phyloP scores from a whole-genome alignment of 2,113 vertebrate genomes.

The Thalassarche chlororhynchos region DNA sequence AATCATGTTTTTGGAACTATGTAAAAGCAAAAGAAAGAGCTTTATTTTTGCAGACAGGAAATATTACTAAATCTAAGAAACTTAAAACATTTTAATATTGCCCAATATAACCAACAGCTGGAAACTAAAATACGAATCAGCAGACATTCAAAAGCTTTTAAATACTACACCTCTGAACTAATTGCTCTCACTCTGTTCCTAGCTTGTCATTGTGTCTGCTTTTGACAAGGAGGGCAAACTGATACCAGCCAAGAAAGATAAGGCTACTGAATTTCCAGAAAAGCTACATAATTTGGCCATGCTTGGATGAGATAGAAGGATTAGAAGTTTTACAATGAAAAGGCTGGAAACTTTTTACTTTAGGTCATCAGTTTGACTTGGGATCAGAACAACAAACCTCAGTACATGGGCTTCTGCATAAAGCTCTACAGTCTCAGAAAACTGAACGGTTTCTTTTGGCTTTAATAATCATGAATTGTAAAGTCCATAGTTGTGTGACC shows the following conservation, averaged over 20 bases:
- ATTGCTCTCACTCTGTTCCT: neutral
- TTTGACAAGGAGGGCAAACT: neutral
- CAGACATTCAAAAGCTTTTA: neutral
- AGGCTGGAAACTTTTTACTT: neutral
- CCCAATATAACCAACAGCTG: constrained; percentile 36
- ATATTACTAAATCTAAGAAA: constrained; percentile 36
- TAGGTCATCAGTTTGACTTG: neutral
- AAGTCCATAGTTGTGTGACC: neutral
- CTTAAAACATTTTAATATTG: constrained; percentile 34
- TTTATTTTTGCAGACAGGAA: constrained; percentile 56
- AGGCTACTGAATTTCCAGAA: neutral
- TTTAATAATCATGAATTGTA: neutral
- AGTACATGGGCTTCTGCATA: neutral
- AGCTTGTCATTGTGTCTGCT: neutral
- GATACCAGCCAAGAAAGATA: neutral
- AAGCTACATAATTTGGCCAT: neutral
- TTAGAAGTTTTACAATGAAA: neutral
- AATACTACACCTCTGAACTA: neutral
- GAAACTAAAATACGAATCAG: constrained; percentile 44
- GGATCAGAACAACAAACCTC: neutral
- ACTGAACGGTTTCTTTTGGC: neutral
- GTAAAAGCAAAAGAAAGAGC: neutral
- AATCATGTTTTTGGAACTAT: constrained; percentile 20
- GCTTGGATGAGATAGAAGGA: neutral
- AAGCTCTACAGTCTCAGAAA: neutral